These are phyloP conservation scores for Cryptotis parvus DNA, from an alignment of 2,113 vertebrate genomes.

Conservation along the genomic window DNA sequence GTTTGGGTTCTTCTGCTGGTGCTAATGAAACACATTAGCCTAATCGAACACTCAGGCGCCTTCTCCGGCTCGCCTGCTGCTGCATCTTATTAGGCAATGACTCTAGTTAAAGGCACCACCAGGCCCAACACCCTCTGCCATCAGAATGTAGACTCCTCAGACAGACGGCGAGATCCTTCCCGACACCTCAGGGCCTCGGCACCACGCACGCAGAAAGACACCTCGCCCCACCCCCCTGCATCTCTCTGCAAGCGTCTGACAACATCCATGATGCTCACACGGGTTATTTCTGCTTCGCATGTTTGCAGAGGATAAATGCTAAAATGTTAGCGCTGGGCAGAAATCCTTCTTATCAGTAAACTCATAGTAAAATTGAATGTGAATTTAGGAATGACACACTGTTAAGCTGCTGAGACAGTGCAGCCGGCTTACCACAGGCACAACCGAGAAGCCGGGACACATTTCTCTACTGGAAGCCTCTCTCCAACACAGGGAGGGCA, in stretches of 20 bases:
- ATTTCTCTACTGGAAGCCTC: not conserved
- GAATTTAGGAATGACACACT: not conserved
- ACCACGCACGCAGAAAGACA: not conserved
- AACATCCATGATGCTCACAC: not conserved
- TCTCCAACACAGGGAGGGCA: not conserved
- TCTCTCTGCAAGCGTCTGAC: not conserved
- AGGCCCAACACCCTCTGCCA: accelerated
- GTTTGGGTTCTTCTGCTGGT: not conserved
- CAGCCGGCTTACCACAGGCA: not conserved
- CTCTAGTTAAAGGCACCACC: not conserved
- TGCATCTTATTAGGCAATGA: no score
- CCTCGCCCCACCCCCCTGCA: accelerated
- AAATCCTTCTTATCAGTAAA: not conserved
- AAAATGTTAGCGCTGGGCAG: not conserved
- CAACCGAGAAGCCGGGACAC: not conserved
- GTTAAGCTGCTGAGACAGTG: not conserved
- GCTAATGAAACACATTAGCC: constrained; percentile 51
- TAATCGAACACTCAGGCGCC: not conserved
- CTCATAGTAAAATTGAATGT: not conserved
- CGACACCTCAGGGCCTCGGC: not conserved
- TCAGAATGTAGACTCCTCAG: not conserved
- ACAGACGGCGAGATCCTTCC: no score
- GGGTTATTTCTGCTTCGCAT: not conserved
- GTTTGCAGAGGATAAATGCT: not conserved
- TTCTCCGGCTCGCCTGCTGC: not conserved